Evolutionary conservation across 2,113 vertebrate species (phyloP), one percentile per base, ranked within the genome.

Genomic region (Podilymbus podiceps): DNA sequence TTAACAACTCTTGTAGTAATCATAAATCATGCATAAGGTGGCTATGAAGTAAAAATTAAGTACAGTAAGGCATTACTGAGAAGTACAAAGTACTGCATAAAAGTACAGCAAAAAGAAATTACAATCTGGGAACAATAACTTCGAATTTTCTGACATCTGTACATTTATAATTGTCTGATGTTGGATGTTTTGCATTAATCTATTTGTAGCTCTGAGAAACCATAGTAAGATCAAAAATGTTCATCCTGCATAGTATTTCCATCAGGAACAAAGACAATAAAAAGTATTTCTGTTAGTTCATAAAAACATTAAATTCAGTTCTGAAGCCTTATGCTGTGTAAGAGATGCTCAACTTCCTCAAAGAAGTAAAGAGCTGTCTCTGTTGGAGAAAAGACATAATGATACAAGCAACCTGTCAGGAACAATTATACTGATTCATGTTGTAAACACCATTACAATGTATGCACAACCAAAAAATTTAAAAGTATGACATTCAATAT

Each of bases 401-500:
- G 55, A 79, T 93, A 88, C 46, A 78, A 95, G 80, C n/a, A 94
- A 49, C 44, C 33, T 63, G 63, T 64, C 84, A 89, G 83, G 40
- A 95, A 59, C 25, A 77, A 80, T 93, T 90, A 95, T 75, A 60
- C 52, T 95, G 77, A 91, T 92, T 94, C 91, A 88, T 28, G 8
- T 67, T 83, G 42, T 77, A 95, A 97, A 91, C 63, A 90, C 42
- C 12, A 49, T 83, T 93, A 88, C 30, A 87, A 53, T 31, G 74
- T 68, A 92, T 40, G 62, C 46, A 46, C 88, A 95, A 95, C 33
- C 47, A 71, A 47, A 93, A 94, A 94, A 91, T 31, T 20, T 5
- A 77, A 27, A 88, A 85, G 56, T 42, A 73, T 77, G 87, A 92
- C 42, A 80, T 64, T 88, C 75, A 93, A 46, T 71, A 67, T 44